Percentiles rank a stretch among this genome's conserved stretches.
Conservation (phyloP, 2,113 vertebrate species). For the Dendrocopos noguchii region DNA sequence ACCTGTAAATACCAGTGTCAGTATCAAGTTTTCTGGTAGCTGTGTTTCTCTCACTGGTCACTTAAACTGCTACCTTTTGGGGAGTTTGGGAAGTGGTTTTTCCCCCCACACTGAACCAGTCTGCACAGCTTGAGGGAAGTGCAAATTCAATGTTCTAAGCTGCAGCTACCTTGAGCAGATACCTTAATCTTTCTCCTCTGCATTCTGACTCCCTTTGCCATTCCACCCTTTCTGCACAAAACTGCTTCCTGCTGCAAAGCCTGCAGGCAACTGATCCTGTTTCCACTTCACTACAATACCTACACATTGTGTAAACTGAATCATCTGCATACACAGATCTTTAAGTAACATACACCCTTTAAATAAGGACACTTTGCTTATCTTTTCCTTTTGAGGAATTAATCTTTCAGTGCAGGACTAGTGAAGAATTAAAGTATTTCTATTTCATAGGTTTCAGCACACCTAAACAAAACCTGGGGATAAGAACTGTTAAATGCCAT, state of each 20-base stretch:
- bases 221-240: not conserved
- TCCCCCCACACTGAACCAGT: not conserved
- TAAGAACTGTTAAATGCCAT: not conserved
- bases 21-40: not conserved
- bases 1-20: not conserved
- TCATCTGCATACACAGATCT: conserved; percentile 1
- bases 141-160: not conserved
- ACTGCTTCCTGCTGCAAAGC: not conserved
- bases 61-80: not conserved
- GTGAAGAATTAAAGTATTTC: not conserved
- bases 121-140: not conserved
- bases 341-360: not conserved
- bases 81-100: not conserved
- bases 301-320: not conserved
- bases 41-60: rapidly evolving
- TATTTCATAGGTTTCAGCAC: not conserved
- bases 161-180: not conserved
- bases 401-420: not conserved
- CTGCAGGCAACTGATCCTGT: not conserved
- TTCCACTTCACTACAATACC: not conserved
- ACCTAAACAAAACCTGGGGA: not conserved
- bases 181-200: not conserved
- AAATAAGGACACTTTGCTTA: not conserved
- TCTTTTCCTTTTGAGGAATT: not conserved
- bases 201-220: not conserved